These are phyloP conservation scores for Potamarius usumacintae DNA, from an alignment of 2,113 vertebrate genomes.

Conservation along the genomic window DNA sequence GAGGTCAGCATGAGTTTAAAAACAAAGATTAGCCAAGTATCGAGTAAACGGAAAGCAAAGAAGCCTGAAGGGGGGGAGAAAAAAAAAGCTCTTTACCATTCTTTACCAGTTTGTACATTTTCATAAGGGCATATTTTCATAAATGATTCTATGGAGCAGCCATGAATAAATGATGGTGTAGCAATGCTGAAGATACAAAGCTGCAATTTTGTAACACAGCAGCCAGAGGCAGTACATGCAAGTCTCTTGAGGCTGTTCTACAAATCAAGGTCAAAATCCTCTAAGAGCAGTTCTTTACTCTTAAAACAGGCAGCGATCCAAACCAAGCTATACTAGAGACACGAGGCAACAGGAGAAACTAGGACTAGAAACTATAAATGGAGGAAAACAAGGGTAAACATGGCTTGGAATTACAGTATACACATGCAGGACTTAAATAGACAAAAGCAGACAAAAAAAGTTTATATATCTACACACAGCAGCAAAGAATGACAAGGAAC, in stretches of 20 bases:
- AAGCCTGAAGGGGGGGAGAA: conserved; percentile 11
- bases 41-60: conserved; percentile 15
- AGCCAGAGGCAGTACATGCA: conserved; percentile 16
- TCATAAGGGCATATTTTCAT: conserved; percentile 33
- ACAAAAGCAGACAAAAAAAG: neutral
- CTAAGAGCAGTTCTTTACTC: neutral
- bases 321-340: neutral
- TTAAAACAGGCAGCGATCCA: conserved; percentile 5
- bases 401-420: neutral
- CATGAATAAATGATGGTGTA: conserved; percentile 44
- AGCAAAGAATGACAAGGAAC: neutral
- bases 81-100: conserved; percentile 1
- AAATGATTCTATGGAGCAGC: conserved; percentile 19
- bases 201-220: conserved; percentile 24
- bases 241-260: neutral
- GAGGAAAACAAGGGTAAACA: neutral
- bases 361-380: neutral
- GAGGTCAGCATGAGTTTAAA: conserved; percentile 10
- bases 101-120: conserved; percentile 32
- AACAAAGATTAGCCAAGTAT: conserved; percentile 11
- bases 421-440: neutral
- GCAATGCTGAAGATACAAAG: conserved; percentile 18
- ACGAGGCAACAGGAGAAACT: neutral
- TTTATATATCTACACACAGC: neutral
- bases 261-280: conserved; percentile 10